Evolutionary conservation across 1,140 invertebrate genomes (phyloP), one percentile per base, ranked within the genome.

Genomic region (Carposina sasakii): DNA sequence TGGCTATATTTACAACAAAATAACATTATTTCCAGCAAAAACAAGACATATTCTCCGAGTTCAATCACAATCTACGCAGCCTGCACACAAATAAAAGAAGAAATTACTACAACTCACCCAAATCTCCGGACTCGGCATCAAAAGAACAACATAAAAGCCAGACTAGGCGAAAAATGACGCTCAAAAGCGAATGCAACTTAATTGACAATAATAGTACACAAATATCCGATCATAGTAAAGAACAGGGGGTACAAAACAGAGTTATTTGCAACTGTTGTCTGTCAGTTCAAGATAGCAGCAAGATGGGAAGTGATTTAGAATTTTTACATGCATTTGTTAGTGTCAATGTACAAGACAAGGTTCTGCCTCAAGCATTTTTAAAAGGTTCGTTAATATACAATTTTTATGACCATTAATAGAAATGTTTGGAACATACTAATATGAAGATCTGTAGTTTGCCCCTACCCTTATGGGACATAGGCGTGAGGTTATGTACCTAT

Each of bases 311-410:
- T 45, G 54, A 71, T 45, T 19, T 57, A 0, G 73, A 79, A 13
- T 83, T 81, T 63, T 49, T 82, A 22, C 67, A 77, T 49, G 78
- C 78, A 4, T 82, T 82, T 66, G 71, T 81, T 8, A 65, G 67
- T 34, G 54, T 81, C 23, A 70, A 62, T 60, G 69, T 82, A 34
- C 73, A 77, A 37, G 69, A 78, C 24, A 69, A 78, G 40, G 54
- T 82, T 0, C 47, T 82, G 12, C 78, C 76, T 2, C 48, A 65
- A 20, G 64, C 73, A 16, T 78, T 78, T 67, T 48, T 68, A 34
- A 81, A 77, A 76, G 76, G 78, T 81, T n/a, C n/a, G n/a, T n/a
- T n/a, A n/a, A n/a, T n/a, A n/a, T n/a, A n/a, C n/a, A n/a, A n/a
- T n/a, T n/a, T n/a, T n/a, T n/a, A n/a, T n/a, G n/a, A n/a, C n/a